Percentiles rank a stretch among this genome's conserved stretches.
Evolutionary conservation across 2,113 vertebrate species (phyloP).

Genomic region (Loxodonta africana): DNA sequence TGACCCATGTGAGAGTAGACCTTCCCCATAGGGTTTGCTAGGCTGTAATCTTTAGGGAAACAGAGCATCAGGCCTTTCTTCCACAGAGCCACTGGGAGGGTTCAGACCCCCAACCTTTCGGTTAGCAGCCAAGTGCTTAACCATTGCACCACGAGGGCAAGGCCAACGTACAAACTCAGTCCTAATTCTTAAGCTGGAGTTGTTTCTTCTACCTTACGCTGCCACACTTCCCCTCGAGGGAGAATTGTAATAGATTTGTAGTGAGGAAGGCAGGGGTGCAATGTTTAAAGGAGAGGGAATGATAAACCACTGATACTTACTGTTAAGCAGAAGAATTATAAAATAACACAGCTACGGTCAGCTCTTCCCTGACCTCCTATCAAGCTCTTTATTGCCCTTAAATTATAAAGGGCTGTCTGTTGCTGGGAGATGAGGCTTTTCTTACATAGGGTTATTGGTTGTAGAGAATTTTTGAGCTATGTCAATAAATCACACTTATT

Average conservation of each 20-base stretch:
- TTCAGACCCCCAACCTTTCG: no score
- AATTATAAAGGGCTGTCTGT: background rate
- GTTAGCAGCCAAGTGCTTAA: no score
- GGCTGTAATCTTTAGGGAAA: no score
- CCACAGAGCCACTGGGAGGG: no score
- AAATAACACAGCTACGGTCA: background rate
- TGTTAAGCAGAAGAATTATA: background rate
- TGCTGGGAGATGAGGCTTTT: background rate
- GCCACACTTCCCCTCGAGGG: background rate
- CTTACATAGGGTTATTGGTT: background rate
- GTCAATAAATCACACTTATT: background rate
- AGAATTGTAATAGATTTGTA: background rate
- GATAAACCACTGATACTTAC: background rate
- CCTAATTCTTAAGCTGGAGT: background rate
- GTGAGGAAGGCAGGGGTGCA: background rate
- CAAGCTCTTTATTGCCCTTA: background rate
- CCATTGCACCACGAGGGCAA: background rate
- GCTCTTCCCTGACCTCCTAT: background rate
- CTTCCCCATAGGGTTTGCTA: no score
- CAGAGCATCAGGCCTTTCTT: no score
- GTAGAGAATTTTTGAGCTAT: background rate
- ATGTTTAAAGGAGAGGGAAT: background rate
- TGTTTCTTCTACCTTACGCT: background rate
- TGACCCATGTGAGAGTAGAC: no score
- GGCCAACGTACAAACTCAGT: no score